Evolutionary conservation across 2,113 vertebrate genomes (phyloP).

Genomic region (Salminus brasiliensis): DNA sequence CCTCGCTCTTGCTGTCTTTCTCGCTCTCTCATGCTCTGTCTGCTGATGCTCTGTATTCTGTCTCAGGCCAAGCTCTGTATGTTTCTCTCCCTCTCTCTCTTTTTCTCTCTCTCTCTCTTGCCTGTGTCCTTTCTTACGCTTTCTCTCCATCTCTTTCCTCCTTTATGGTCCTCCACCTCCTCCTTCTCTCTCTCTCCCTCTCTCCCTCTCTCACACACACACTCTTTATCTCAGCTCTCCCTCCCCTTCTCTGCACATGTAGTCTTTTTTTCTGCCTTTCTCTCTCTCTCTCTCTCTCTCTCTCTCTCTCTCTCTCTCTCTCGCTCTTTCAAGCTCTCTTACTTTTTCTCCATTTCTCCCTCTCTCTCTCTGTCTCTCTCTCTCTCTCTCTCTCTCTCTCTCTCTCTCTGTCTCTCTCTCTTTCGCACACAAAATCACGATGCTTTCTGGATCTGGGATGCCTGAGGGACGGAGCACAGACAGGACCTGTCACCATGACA

Average conservation of each 20-base stretch:
- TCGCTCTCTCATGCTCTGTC: neutral
- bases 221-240: constrained; percentile 28
- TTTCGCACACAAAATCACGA: constrained; percentile 72
- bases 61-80: neutral
- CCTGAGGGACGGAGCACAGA: constrained; percentile 80
- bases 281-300: constrained; percentile 15
- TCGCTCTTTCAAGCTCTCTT: constrained; percentile 26
- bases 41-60: neutral
- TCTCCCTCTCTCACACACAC: neutral
- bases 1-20: constrained; percentile 1
- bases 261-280: constrained; percentile 9
- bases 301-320: constrained; percentile 37
- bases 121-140: neutral
- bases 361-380: constrained; percentile 3
- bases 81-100: neutral
- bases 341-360: constrained; percentile 19
- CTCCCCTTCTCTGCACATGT: constrained; percentile 14
- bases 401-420: constrained; percentile 22
- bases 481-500: constrained; percentile 81
- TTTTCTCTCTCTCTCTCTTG: neutral
- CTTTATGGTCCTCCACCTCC: constrained; percentile 25
- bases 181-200: neutral
- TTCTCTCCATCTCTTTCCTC: neutral
- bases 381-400: constrained; percentile 33
- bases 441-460: constrained; percentile 77